Conservation (phyloP, 1,140 invertebrate species). For the Ruditapes philippinarum region DNA sequence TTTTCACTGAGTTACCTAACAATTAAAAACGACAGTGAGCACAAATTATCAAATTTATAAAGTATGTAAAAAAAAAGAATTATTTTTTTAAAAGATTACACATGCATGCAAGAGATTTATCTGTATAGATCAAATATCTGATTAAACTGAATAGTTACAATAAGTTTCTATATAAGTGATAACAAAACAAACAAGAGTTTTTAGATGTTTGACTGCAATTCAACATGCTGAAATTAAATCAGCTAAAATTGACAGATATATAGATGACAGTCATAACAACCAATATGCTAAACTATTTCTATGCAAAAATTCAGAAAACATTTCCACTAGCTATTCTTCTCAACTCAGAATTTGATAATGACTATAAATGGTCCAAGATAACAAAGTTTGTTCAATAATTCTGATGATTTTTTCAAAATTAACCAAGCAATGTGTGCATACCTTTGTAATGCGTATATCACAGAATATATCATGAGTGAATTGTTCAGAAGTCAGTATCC, state of each 20-base stretch:
- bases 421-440: too few relatives aligned
- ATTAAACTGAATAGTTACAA: neutral
- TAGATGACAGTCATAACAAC: neutral
- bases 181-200: too few relatives aligned
- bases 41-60: neutral
- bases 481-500: slow-evolving; percentile 85
- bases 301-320: neutral
- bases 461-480: slow-evolving; percentile 28
- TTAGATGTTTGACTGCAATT: too few relatives aligned
- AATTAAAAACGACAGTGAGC: neutral
- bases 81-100: neutral
- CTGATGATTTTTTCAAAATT: too few relatives aligned
- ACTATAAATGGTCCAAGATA: neutral
- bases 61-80: neutral
- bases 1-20: neutral
- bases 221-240: too few relatives aligned
- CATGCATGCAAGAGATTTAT: neutral
- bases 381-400: neutral
- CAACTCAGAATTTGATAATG: neutral
- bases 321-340: neutral
- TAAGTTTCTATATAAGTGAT: too few relatives aligned
- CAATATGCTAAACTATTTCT: neutral
- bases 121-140: neutral
- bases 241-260: neutral
- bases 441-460: slow-evolving; percentile 21